Evolutionary conservation across 2,888 invertebrate species (phyloP).

Genomic region (Pristionchus arcanus): DNA sequence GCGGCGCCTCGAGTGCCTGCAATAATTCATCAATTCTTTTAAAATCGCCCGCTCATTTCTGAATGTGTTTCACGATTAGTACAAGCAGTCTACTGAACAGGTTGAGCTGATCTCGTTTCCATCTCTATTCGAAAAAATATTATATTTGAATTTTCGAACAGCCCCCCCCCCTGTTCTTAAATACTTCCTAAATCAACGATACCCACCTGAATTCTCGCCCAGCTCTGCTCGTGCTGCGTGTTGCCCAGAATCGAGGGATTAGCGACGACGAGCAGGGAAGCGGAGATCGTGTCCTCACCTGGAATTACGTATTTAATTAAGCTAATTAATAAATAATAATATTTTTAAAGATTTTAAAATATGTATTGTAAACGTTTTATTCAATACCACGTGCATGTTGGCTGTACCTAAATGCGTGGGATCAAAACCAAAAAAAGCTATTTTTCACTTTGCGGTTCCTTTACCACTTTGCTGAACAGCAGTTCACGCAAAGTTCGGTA

Average conservation of each 20-base stretch:
- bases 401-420: background rate
- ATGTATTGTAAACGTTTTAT: no score
- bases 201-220: constrained; percentile 89
- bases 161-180: no score
- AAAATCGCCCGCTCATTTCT: background rate
- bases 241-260: constrained; percentile 84
- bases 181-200: background rate
- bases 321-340: background rate
- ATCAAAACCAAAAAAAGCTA: background rate
- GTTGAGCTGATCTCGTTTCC: background rate
- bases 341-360: no score
- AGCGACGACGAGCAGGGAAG: constrained; percentile 71
- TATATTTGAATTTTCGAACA: no score
- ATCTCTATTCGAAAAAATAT: background rate
- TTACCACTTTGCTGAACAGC: background rate
- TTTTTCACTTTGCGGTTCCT: background rate
- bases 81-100: background rate
- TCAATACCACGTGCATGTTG: no score
- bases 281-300: constrained; percentile 70
- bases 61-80: background rate
- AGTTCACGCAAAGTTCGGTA: background rate
- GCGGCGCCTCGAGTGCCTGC: constrained; percentile 60
- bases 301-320: background rate
- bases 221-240: constrained; percentile 93
- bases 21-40: background rate